Conservation (phyloP, 2,797 vertebrate genomes). For the Emys orbicularis region DNA sequence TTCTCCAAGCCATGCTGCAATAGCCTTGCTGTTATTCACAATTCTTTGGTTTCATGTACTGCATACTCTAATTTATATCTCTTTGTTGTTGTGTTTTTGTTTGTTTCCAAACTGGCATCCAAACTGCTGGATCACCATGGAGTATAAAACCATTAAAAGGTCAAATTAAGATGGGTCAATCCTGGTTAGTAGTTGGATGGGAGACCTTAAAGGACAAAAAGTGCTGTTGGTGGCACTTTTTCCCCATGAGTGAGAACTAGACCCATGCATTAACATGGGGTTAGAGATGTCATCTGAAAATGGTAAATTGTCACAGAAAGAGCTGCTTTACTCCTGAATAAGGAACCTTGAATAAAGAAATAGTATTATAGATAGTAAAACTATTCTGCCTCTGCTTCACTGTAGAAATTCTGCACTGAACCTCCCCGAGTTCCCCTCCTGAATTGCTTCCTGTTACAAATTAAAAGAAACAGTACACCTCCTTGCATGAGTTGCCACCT, state of each 20-base stretch:
- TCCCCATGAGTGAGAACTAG: background rate
- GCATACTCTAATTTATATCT: fast-evolving
- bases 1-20: background rate
- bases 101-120: background rate
- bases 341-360: background rate
- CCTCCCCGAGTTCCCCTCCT: too few species aligned
- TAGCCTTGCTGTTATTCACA: background rate
- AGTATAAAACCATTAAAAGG: background rate
- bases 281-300: background rate
- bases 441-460: background rate
- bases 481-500: background rate
- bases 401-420: background rate
- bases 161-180: background rate
- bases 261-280: background rate
- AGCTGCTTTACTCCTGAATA: background rate
- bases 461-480: background rate
- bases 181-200: background rate
- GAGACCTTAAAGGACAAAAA: background rate
- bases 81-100: background rate
- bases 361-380: background rate
- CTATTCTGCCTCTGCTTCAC: background rate
- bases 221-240: background rate
- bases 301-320: background rate
- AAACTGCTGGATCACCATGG: background rate
- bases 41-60: background rate